Base-by-base conservation (phyloP, 2,888 invertebrate genomes). In the Pantelozetes paolii region DNA sequence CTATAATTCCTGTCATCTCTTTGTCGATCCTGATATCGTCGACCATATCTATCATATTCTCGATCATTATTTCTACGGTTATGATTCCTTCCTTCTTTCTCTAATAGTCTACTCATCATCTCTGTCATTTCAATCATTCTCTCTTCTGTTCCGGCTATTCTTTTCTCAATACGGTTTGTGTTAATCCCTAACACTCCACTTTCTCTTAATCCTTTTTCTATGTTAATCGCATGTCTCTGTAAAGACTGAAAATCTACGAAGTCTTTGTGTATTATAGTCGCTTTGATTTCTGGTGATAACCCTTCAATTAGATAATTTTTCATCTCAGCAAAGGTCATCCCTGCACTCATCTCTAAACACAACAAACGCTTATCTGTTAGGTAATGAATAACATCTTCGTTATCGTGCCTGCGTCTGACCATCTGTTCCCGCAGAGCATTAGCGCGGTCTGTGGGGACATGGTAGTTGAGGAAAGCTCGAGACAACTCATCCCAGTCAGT, bases 301-400 rank as follows among this genome's bases (percentile, higher is more conserved):
- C 64, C 64, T n/a, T 64, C 36, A 36, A 32, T 36, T 11, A 64
- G 36, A 18, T 20, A n/a, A n/a, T 20, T n/a, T 18, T 11, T 18
- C 30, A 20, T 15, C 11, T 36, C 64, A 3, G 36, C 64, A 18
- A 64, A 32, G 2, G 64, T 3, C 64, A 64, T 64, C 5, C 20
- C 18, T 8, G 32, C 20, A 6, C 36, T 18, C n/a, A 36, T 8
- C 5, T 64, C 64, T 1, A 64, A 9, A 64, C 64, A 64, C 9
- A 36, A 23, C 23, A 64, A 8, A 11, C 18, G n/a, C 13, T 64
- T 64, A 20, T 64, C 64, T 3, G 64, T 64, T 18, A 64, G 36
- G 23, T 64, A 64, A 13, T 64, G 64, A 2, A n/a, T 36, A 1
- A 64, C 64, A 18, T 64, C 64, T 36, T 64, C 64, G 20, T 18